Evolutionary conservation across 2,797 vertebrate genomes (phyloP).

Genomic region (Poeciliopsis presidionis): DNA sequence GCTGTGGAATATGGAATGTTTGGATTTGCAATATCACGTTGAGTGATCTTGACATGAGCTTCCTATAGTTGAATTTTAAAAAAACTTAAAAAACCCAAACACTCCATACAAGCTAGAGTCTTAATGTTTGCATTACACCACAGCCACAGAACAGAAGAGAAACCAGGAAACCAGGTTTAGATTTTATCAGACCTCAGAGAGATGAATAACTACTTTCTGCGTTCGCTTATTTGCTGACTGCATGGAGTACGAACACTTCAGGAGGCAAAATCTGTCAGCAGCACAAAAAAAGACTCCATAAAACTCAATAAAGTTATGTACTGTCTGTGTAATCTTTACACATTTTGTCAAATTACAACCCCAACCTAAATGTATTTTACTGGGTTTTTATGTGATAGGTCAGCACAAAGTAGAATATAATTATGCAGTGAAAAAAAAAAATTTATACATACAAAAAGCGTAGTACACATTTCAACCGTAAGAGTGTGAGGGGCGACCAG

Average conservation of each 20-base stretch:
- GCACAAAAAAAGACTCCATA: background rate
- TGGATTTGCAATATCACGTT: conserved; percentile 38
- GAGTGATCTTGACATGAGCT: conserved; percentile 57
- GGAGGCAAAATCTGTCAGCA: background rate
- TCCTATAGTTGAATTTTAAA: conserved; percentile 18
- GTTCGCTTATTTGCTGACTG: background rate
- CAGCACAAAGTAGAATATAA: too few species aligned
- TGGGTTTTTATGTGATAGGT: background rate
- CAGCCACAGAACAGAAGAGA: background rate
- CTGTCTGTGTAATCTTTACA: background rate
- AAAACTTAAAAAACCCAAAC: background rate
- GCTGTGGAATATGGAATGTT: conserved; percentile 33
- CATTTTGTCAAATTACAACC: background rate
- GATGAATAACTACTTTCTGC: background rate
- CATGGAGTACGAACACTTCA: background rate
- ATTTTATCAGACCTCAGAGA: background rate
- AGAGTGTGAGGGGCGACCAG: too few species aligned
- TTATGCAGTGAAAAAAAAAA: too few species aligned
- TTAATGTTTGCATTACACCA: conserved; percentile 14
- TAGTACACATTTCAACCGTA: too few species aligned
- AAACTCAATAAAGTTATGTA: background rate
- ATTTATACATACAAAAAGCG: too few species aligned
- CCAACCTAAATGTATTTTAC: background rate
- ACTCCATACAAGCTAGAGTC: conserved; percentile 29
- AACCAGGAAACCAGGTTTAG: background rate